Conservation (phyloP, 2,797 vertebrate genomes). For the Sus cebifrons region DNA sequence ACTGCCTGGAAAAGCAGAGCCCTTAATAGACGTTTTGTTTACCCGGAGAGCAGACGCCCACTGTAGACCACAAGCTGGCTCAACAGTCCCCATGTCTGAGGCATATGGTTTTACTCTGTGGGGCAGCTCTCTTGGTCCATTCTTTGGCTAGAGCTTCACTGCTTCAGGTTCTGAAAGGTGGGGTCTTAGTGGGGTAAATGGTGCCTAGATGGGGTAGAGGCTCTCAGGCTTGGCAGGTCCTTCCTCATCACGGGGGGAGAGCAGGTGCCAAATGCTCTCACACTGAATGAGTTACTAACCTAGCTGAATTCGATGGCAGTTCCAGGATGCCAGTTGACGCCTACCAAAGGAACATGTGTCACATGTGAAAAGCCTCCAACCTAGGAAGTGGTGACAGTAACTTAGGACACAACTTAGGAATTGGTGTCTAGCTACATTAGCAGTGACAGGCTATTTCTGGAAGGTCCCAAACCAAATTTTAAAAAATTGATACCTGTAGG, state of each 20-base stretch:
- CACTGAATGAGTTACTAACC: background rate
- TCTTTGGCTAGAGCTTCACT: background rate
- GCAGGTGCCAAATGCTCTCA: background rate
- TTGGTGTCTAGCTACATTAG: background rate
- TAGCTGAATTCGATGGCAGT: background rate
- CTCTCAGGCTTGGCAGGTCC: background rate
- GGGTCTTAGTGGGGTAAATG: background rate
- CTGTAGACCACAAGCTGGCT: background rate
- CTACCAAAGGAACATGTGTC: constrained; percentile 37
- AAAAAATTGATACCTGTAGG: background rate
- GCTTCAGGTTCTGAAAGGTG: background rate
- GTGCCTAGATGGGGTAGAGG: background rate
- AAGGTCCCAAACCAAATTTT: background rate
- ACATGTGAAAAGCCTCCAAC: background rate
- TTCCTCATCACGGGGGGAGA: background rate
- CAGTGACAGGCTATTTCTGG: background rate
- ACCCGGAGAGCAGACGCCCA: background rate
- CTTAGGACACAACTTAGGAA: background rate
- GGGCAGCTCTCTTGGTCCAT: background rate
- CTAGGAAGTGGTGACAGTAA: background rate
- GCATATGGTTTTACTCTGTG: background rate
- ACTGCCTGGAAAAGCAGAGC: background rate
- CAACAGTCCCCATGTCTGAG: background rate
- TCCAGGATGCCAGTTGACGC: background rate
- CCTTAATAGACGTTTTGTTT: background rate